Conservation (phyloP, 2,888 invertebrate species). For the Anoncus sp. region DNA sequence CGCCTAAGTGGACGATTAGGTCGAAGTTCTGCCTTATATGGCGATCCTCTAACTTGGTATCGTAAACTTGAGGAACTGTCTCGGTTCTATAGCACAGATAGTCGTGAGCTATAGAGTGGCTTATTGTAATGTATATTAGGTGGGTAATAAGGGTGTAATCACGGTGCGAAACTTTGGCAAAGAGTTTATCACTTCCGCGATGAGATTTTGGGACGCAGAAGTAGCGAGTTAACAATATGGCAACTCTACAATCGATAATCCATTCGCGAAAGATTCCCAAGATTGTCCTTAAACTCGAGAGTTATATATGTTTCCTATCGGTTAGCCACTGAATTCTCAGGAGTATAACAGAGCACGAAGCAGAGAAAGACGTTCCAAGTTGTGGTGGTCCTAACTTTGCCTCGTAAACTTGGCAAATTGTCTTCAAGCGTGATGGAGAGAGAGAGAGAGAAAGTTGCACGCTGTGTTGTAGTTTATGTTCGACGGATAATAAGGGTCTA, state of each 20-base stretch:
- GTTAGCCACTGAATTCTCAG: not conserved
- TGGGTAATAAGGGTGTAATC: slow-evolving; percentile 43
- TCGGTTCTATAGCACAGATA: slow-evolving; percentile 15
- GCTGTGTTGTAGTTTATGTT: slow-evolving; percentile 25
- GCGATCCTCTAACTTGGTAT: slow-evolving; percentile 44
- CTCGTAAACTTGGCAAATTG: slow-evolving; percentile 23
- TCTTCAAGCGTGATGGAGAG: too few species aligned
- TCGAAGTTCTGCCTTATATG: slow-evolving; percentile 47
- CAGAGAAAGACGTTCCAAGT: not conserved
- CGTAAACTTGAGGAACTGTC: slow-evolving; percentile 47
- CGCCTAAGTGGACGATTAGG: slow-evolving; percentile 53
- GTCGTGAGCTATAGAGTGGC: slow-evolving; percentile 2
- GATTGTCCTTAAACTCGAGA: slow-evolving; percentile 7
- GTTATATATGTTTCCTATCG: not conserved
- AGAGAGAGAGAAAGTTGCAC: slow-evolving; percentile 3
- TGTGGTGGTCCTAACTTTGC: slow-evolving; percentile 19
- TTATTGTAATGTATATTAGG: slow-evolving; percentile 42
- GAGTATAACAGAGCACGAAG: not conserved
- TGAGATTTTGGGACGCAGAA: slow-evolving; percentile 3
- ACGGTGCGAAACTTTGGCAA: slow-evolving; percentile 25
- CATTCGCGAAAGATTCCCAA: slow-evolving; percentile 9
- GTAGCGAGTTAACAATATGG: not conserved
- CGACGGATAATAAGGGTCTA: slow-evolving; percentile 31
- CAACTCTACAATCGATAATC: slow-evolving; percentile 2
- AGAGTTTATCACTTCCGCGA: not conserved